Evolutionary conservation across 2,113 vertebrate species (phyloP).

Genomic region (Nesogale talazaci): DNA sequence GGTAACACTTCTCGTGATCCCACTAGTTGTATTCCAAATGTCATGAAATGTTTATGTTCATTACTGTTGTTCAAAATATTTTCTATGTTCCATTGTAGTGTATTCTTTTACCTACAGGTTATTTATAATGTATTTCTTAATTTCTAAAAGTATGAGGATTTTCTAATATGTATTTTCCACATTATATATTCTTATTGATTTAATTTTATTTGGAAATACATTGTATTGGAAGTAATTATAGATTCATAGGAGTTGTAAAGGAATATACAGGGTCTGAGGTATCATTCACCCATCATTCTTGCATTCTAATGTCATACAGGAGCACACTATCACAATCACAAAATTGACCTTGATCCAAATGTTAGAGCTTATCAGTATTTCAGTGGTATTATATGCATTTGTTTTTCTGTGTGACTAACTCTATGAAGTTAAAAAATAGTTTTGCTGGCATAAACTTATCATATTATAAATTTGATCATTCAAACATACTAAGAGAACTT

Average conservation of each 20-base stretch:
- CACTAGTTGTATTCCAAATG: not conserved
- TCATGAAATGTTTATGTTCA: not conserved
- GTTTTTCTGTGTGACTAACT: not conserved
- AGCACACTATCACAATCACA: not conserved
- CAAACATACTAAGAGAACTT: too few species aligned
- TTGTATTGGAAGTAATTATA: slow-evolving; percentile 30
- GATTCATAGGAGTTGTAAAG: not conserved
- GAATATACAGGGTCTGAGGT: not conserved
- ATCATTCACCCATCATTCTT: not conserved
- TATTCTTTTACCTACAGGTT: not conserved
- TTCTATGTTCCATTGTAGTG: not conserved
- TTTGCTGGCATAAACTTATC: too few species aligned
- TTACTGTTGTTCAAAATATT: not conserved
- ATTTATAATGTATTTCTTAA: slow-evolving; percentile 1
- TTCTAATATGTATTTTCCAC: not conserved
- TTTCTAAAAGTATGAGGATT: not conserved
- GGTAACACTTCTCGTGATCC: not conserved
- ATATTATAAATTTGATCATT: too few species aligned
- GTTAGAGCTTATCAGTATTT: not conserved
- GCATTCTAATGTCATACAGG: not conserved
- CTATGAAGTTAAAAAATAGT: too few species aligned
- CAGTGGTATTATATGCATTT: not conserved
- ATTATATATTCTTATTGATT: not conserved
- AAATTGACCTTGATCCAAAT: not conserved
- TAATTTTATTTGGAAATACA: too few species aligned